Evolutionary conservation across 2,113 vertebrate species (phyloP).

Genomic region (Eolophus roseicapilla): DNA sequence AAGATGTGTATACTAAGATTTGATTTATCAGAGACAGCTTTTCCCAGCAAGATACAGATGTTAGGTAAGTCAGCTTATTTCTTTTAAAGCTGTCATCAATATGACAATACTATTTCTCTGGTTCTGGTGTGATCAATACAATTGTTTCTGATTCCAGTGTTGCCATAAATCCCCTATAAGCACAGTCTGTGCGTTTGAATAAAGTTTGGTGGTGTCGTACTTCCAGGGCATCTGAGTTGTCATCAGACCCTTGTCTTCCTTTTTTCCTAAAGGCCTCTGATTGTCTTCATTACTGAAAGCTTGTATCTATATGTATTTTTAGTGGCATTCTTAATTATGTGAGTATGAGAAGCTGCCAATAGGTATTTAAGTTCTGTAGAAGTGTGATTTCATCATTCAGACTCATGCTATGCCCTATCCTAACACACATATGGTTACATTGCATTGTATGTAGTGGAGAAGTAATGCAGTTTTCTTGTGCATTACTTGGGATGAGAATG

Average conservation of each 20-base stretch:
- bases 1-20: background rate
- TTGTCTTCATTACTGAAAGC: background rate
- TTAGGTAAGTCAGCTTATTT: constrained; percentile 18
- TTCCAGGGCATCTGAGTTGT: background rate
- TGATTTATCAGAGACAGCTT: constrained; percentile 44
- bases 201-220: background rate
- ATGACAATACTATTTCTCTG: constrained; percentile 29
- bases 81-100: constrained; percentile 50
- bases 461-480: background rate
- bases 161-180: constrained; percentile 28
- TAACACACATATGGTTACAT: background rate
- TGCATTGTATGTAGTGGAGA: background rate
- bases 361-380: background rate
- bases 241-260: background rate
- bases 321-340: background rate
- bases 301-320: background rate
- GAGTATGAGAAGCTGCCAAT: background rate
- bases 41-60: constrained; percentile 25
- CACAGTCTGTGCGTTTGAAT: background rate
- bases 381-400: background rate
- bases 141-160: constrained; percentile 35
- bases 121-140: constrained; percentile 40
- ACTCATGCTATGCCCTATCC: background rate
- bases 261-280: background rate
- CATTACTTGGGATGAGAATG: background rate